Conservation (phyloP, 1,140 invertebrate genomes). For the Polypedilum pembai region DNA sequence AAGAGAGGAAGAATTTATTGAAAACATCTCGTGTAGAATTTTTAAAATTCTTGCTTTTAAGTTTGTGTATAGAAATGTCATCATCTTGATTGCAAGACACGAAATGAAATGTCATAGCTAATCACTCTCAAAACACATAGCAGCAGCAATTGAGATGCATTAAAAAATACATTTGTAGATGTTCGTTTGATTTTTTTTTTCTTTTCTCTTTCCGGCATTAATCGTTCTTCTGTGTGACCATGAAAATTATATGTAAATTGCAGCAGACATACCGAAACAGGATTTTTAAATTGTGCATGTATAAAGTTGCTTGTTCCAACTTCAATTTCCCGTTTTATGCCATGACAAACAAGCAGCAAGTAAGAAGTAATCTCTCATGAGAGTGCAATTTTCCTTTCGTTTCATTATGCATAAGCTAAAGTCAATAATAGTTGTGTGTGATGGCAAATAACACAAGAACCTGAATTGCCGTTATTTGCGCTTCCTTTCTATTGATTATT, state of each 20-base stretch:
- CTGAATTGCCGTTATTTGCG: conserved; percentile 16
- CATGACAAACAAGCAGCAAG: neutral
- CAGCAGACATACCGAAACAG: neutral
- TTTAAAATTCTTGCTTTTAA: too few relatives aligned
- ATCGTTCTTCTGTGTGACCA: neutral
- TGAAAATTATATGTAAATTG: neutral
- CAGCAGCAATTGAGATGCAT: neutral
- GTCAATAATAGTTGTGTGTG: neutral
- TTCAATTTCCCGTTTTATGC: neutral
- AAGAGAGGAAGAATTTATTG: too few relatives aligned
- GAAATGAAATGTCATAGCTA: neutral
- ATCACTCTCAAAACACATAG: neutral
- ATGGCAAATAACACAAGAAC: neutral
- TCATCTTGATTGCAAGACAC: neutral
- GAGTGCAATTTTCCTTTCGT: conserved; percentile 12
- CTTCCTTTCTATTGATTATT: neutral
- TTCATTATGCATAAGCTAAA: conserved; percentile 8
- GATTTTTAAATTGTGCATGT: neutral
- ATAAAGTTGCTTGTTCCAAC: too few relatives aligned
- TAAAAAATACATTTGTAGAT: neutral
- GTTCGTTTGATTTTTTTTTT: too few relatives aligned
- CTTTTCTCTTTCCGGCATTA: neutral
- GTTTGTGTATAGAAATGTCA: neutral
- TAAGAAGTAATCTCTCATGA: conserved; percentile 10
- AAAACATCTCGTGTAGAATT: too few relatives aligned